Evolutionary conservation across 2,113 vertebrate species (phyloP).

Genomic region (Puffinus mauretanicus): DNA sequence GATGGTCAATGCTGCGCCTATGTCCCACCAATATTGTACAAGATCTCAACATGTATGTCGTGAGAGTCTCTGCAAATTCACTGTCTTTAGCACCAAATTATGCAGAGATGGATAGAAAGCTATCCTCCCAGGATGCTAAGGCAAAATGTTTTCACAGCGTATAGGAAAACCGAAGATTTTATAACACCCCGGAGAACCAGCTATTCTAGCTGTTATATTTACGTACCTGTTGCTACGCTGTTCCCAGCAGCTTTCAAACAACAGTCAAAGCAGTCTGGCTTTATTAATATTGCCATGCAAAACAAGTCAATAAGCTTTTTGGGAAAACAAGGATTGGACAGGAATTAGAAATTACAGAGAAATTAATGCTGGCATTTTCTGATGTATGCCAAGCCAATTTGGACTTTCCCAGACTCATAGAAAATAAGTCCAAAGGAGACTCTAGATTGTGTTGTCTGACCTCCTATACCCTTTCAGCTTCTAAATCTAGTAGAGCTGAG

Average conservation of each 20-base stretch:
- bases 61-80: not conserved
- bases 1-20: not conserved
- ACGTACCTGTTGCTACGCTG: fast-evolving
- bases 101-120: not conserved
- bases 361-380: not conserved
- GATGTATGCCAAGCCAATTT: not conserved
- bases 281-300: not conserved
- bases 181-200: not conserved
- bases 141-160: fast-evolving
- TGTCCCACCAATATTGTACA: no score
- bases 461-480: not conserved
- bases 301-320: not conserved
- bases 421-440: not conserved
- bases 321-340: not conserved
- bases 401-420: not conserved
- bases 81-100: not conserved
- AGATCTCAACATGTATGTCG: not conserved
- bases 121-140: not conserved
- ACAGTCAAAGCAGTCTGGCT: not conserved
- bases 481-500: not conserved
- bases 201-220: not conserved
- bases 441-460: not conserved
- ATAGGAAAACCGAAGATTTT: not conserved
- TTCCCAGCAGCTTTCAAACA: not conserved
- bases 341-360: not conserved